phyloP scores from a whole-genome alignment of 2,797 vertebrate genomes.

The Phoebastria nigripes region DNA sequence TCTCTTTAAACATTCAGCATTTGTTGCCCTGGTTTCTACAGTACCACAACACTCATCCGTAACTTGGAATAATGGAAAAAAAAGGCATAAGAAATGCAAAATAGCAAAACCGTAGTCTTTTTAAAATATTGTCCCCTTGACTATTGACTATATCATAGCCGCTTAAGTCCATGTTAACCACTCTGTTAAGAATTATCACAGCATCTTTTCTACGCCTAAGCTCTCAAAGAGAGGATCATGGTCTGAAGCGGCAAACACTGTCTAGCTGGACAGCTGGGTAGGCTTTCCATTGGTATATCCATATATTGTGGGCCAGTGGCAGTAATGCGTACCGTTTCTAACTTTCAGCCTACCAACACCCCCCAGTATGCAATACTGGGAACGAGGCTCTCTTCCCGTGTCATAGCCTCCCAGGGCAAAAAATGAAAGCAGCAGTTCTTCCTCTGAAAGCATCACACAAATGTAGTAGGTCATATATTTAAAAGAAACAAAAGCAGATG shows the following conservation, averaged over 20 bases:
- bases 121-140: background rate
- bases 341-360: background rate
- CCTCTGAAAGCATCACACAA: background rate
- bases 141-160: background rate
- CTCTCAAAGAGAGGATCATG: background rate
- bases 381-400: background rate
- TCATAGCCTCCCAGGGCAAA: accelerated
- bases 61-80: background rate
- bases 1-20: background rate
- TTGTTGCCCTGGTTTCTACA: background rate
- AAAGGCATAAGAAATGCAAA: background rate
- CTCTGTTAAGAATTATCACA: background rate
- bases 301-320: accelerated
- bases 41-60: background rate
- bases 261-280: background rate
- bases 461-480: background rate
- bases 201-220: background rate
- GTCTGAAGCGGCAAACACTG: background rate
- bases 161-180: background rate
- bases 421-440: accelerated
- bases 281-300: background rate
- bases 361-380: background rate
- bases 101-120: background rate
- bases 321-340: background rate
- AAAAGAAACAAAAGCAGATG: background rate